phyloP scores from a whole-genome alignment of 2,797 vertebrate genomes.

The Diplodus puntazzo region DNA sequence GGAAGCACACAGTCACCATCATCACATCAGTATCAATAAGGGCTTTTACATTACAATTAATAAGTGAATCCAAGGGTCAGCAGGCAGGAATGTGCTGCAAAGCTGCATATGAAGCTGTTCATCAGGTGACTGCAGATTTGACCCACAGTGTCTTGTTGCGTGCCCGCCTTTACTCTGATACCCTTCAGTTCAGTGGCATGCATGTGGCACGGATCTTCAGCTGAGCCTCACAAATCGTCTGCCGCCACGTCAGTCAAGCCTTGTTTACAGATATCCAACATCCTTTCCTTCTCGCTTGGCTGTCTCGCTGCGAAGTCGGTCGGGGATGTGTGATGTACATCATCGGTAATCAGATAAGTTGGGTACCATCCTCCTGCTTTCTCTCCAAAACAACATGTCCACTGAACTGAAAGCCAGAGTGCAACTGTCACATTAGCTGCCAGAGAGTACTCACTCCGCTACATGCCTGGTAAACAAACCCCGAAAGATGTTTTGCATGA shows the following conservation, averaged over 20 bases:
- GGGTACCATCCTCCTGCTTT: constrained; percentile 82
- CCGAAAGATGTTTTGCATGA: constrained; percentile 77
- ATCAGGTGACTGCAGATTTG: constrained; percentile 33
- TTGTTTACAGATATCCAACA: constrained; percentile 76
- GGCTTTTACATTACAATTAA: not conserved
- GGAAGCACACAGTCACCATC: not conserved
- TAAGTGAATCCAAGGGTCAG: not conserved
- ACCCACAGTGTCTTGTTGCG: constrained; percentile 5
- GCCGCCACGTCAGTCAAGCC: constrained; percentile 79
- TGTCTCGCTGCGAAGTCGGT: constrained; percentile 65
- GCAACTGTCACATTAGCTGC: constrained; percentile 85
- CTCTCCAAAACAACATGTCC: constrained; percentile 81
- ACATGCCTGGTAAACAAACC: constrained; percentile 78
- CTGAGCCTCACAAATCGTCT: constrained; percentile 80
- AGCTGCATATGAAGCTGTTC: constrained; percentile 14
- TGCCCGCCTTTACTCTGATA: constrained; percentile 33
- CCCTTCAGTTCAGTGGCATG: constrained; percentile 53
- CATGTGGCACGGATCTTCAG: constrained; percentile 82
- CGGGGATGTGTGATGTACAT: constrained; percentile 84
- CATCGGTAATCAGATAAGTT: constrained; percentile 88
- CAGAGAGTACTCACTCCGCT: constrained; percentile 65
- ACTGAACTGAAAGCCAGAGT: constrained; percentile 84
- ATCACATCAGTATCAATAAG: not conserved
- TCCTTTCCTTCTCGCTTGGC: constrained; percentile 56
- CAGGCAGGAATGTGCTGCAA: not conserved